Conservation (phyloP, 2,888 invertebrate species). For the Barypeithes pellucidus region DNA sequence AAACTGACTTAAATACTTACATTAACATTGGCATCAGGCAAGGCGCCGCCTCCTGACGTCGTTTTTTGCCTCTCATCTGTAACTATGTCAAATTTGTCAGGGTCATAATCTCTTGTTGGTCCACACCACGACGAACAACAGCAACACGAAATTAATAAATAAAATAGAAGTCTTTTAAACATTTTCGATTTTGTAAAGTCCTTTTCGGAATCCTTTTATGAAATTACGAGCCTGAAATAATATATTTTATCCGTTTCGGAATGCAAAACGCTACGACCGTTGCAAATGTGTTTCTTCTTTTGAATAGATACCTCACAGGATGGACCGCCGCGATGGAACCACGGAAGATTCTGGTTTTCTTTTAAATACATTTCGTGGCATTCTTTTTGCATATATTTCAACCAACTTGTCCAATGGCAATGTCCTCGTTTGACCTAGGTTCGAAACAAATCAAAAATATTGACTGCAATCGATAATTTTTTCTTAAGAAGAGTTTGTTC, state of each 20-base stretch:
- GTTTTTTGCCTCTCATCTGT: conserved; percentile 9
- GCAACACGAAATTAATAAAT: background rate
- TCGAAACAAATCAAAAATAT: no score
- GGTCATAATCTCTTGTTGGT: background rate
- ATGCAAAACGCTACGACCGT: background rate
- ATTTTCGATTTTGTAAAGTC: background rate
- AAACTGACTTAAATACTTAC: no score
- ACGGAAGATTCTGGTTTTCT: background rate
- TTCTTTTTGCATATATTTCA: conserved; percentile 8
- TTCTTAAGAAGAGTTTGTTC: no score
- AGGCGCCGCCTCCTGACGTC: background rate
- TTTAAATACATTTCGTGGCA: background rate
- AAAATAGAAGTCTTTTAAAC: background rate
- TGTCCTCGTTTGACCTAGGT: no score
- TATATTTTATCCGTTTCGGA: background rate
- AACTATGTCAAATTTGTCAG: background rate
- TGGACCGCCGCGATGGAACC: background rate
- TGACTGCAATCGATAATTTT: no score
- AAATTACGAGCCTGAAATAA: background rate
- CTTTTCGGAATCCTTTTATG: background rate
- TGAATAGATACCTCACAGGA: background rate
- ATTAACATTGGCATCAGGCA: background rate
- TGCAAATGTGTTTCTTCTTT: background rate
- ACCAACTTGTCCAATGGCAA: no score
- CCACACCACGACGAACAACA: background rate